These are phyloP conservation scores for Saguinus oedipus DNA, from an alignment of 2,797 vertebrate genomes.

Conservation along the genomic window DNA sequence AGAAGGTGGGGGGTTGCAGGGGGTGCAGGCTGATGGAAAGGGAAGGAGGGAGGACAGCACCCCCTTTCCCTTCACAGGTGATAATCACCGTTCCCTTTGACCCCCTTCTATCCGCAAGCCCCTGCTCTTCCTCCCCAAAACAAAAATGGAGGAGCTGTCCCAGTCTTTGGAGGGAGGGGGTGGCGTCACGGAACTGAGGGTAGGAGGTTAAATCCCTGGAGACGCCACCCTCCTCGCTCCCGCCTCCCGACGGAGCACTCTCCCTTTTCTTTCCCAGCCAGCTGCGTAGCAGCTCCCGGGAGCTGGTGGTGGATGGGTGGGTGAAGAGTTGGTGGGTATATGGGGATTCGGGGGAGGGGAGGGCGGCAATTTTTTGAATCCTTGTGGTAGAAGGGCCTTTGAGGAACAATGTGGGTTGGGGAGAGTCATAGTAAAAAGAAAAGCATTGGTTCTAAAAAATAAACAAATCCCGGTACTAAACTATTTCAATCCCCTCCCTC, in stretches of 20 bases:
- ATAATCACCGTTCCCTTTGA: conserved; percentile 30
- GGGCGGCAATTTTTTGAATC: not conserved
- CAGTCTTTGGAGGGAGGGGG: conserved; percentile 47
- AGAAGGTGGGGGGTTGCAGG: conserved; percentile 41
- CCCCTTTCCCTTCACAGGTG: not conserved
- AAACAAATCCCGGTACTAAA: not conserved
- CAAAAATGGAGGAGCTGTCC: conserved; percentile 73
- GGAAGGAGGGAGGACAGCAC: not conserved
- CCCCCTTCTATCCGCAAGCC: not conserved
- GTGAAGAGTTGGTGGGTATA: not conserved
- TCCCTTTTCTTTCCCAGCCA: not conserved
- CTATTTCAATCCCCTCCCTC: not conserved
- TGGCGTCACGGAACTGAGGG: conserved; percentile 45
- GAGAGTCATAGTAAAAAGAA: not conserved
- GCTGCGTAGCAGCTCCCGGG: not conserved
- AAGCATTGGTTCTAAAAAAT: not conserved
- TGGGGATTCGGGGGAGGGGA: not conserved
- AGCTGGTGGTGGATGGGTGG: not conserved
- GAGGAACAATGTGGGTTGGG: conserved; percentile 16
- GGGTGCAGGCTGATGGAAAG: not conserved
- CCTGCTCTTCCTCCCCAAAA: conserved; percentile 65
- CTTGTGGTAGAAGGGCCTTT: conserved; percentile 17
- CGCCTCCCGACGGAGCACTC: not conserved
- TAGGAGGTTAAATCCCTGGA: conserved; percentile 50
- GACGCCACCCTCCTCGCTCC: not conserved